Conservation (phyloP, 1,140 invertebrate species). For the Drosophila truncata region DNA sequence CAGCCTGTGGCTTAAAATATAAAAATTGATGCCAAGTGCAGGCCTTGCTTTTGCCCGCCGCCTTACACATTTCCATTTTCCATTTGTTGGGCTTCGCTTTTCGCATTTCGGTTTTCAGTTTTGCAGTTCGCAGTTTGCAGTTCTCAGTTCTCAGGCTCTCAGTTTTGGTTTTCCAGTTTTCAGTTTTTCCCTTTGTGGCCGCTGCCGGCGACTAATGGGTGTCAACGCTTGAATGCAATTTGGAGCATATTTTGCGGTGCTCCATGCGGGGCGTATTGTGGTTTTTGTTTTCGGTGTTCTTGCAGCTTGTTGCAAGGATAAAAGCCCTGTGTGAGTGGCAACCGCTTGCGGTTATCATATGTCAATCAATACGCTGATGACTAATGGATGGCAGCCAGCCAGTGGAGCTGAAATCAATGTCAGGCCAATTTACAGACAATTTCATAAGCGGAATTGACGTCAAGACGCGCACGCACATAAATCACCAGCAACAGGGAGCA, state of each 20-base stretch:
- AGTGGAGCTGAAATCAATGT: constrained; percentile 57
- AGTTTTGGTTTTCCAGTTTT: constrained; percentile 29
- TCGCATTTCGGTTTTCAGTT: constrained; percentile 11
- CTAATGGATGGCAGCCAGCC: constrained; percentile 53
- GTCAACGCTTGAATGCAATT: constrained; percentile 79
- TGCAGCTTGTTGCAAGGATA: constrained; percentile 50
- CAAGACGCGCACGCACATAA: constrained; percentile 51
- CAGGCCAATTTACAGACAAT: constrained; percentile 66
- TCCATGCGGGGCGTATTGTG: constrained; percentile 33
- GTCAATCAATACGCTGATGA: constrained; percentile 72
- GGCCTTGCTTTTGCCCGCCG: constrained; percentile 60
- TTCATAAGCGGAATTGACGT: constrained; percentile 63
- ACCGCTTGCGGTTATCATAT: constrained; percentile 69
- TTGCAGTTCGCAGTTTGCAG: neutral
- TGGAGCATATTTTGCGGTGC: constrained; percentile 71
- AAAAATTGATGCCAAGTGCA: constrained; percentile 82
- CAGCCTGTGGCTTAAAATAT: constrained; percentile 79
- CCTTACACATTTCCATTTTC: constrained; percentile 58
- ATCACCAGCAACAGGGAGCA: constrained; percentile 34
- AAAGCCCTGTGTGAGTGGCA: constrained; percentile 47
- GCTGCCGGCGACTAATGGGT: constrained; percentile 67
- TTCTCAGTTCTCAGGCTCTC: constrained; percentile 1
- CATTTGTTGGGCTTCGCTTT: constrained; percentile 41
- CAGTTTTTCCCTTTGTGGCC: constrained; percentile 15
- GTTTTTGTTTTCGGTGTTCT: constrained; percentile 34